phyloP scores from a whole-genome alignment of 2,797 vertebrate species.

The Urocyon cinereoargenteus region DNA sequence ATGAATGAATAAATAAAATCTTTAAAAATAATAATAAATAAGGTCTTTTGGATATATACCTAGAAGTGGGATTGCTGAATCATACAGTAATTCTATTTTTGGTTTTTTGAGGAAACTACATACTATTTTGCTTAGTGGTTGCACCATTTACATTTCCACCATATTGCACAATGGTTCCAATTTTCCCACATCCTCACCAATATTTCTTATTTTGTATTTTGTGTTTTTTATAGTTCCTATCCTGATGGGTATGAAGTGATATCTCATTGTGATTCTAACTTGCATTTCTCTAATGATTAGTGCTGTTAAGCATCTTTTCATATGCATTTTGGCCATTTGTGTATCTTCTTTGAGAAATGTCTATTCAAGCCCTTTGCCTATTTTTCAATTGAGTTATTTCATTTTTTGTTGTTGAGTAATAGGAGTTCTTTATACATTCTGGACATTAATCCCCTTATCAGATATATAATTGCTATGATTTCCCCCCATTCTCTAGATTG shows the following conservation, averaged over 20 bases:
- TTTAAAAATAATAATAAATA: too few species aligned
- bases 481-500: not conserved
- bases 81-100: not conserved
- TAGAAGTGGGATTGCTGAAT: not conserved
- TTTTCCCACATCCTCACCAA: not conserved
- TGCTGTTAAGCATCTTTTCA: not conserved
- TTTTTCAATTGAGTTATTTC: not conserved
- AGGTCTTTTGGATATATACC: not conserved
- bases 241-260: not conserved
- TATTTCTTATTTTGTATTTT: not conserved
- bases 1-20: too few species aligned
- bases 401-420: not conserved
- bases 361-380: not conserved
- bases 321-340: not conserved
- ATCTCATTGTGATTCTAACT: not conserved
- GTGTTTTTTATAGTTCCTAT: not conserved
- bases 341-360: not conserved
- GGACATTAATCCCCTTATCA: not conserved
- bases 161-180: not conserved
- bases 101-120: not conserved
- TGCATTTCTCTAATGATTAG: not conserved
- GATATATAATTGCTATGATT: not conserved
- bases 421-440: not conserved
- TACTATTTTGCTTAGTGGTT: not conserved
- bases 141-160: not conserved